phyloP scores from a whole-genome alignment of 2,888 invertebrate genomes.

The Heteromyza rotundicornis region DNA sequence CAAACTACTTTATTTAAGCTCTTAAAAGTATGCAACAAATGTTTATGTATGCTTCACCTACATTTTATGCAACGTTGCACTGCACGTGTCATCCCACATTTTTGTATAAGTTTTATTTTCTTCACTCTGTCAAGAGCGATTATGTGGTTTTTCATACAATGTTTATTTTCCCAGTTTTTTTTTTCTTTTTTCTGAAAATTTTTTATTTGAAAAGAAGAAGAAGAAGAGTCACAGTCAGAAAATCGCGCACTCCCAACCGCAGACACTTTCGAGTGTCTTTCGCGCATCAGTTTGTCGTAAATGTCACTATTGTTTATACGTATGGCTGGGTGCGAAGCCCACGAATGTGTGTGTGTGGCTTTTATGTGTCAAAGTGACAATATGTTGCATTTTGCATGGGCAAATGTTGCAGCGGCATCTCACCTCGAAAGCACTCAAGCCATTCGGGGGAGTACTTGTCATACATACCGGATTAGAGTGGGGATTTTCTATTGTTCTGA shows the following conservation, averaged over 20 bases:
- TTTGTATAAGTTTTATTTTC: constrained; percentile 4
- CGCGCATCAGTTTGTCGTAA: constrained; percentile 46
- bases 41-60: constrained; percentile 21
- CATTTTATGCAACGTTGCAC: not conserved
- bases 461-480: not conserved
- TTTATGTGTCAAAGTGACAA: constrained; percentile 56
- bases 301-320: constrained; percentile 32
- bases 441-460: not conserved
- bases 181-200: too few species aligned
- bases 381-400: constrained; percentile 43
- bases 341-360: too few species aligned
- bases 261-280: not conserved
- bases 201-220: too few species aligned
- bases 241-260: not conserved
- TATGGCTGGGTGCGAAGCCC: too few species aligned
- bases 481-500: not conserved
- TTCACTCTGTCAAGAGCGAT: not conserved
- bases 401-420: not conserved
- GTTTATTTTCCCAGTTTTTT: too few species aligned
- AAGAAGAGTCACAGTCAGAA: constrained; percentile 36
- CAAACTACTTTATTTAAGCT: constrained; percentile 12
- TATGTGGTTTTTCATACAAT: constrained; percentile 9
- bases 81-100: constrained; percentile 21
- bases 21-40: constrained; percentile 27
- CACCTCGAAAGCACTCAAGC: too few species aligned